These are phyloP conservation scores for Motacilla tschutschensis DNA, from an alignment of 2,113 vertebrate genomes.

Conservation along the genomic window DNA sequence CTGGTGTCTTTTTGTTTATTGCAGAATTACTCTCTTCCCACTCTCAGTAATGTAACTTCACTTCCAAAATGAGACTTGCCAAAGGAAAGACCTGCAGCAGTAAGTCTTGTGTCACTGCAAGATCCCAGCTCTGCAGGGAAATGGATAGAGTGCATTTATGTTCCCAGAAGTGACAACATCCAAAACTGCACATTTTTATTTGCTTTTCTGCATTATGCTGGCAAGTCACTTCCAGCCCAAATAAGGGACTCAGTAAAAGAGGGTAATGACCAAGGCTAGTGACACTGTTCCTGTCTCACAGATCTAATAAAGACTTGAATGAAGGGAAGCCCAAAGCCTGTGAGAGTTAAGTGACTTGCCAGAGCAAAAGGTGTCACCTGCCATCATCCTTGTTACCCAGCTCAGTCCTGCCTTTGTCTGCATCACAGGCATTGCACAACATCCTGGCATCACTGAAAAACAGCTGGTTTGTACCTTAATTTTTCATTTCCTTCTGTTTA, in stretches of 20 bases:
- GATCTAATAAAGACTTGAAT: background rate
- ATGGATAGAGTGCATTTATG: background rate
- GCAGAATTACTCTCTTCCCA: background rate
- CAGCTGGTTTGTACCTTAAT: background rate
- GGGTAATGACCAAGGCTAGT: background rate
- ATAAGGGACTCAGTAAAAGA: background rate
- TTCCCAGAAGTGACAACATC: background rate
- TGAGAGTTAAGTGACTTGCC: background rate
- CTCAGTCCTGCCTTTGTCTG: background rate
- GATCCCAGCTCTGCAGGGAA: background rate
- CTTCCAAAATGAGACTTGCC: background rate
- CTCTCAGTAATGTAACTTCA: background rate
- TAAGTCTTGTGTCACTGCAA: background rate
- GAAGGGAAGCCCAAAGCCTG: background rate
- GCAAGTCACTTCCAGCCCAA: background rate
- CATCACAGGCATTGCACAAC: background rate
- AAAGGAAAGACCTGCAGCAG: background rate
- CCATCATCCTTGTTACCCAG: background rate
- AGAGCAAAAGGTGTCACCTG: background rate
- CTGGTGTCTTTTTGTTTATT: background rate
- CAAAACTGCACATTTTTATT: background rate
- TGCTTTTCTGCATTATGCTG: background rate
- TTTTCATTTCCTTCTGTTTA: background rate
- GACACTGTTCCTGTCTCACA: background rate
- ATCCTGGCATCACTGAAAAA: background rate